A percentile compares a stretch with the other conserved stretches of the same genome.
Conservation (phyloP, 2,888 invertebrate genomes). For the Poecilobothrus nobilitatus region DNA sequence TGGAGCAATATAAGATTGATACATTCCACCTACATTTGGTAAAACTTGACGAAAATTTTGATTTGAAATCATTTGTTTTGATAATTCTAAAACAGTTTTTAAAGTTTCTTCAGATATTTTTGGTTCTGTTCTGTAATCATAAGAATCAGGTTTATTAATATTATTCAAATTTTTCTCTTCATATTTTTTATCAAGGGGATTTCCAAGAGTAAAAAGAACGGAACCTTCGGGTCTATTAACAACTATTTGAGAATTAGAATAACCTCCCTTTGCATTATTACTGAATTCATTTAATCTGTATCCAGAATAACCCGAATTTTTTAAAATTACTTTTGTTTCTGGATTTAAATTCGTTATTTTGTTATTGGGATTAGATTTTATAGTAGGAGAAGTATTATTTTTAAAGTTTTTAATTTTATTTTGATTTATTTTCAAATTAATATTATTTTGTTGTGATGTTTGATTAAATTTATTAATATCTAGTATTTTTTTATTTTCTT, state of each 20-base stretch:
- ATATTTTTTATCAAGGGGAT: constrained; percentile 5
- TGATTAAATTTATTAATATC: constrained; percentile 12
- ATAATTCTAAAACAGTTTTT: constrained; percentile 41
- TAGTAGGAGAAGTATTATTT: constrained; percentile 21
- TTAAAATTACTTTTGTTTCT: constrained; percentile 35
- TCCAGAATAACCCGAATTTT: constrained; percentile 28
- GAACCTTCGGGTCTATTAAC: constrained; percentile 43
- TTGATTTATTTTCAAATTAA: not conserved
- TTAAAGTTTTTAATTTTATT: constrained; percentile 4
- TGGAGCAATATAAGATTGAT: constrained; percentile 37
- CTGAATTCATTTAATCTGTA: constrained; percentile 26
- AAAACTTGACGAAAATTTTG: constrained; percentile 39
- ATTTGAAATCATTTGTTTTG: constrained; percentile 42
- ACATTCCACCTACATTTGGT: constrained; percentile 29
- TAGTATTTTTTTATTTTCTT: constrained; percentile 15
- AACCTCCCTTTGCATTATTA: constrained; percentile 26
- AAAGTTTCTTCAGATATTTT: constrained; percentile 42
- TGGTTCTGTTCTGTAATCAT: constrained; percentile 29
- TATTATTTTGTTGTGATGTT: not conserved
- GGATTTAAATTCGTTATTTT: constrained; percentile 28
- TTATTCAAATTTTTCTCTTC: constrained; percentile 16
- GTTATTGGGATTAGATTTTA: constrained; percentile 23
- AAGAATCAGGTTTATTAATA: constrained; percentile 24
- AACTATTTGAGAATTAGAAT: constrained; percentile 42
- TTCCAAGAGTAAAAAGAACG: constrained; percentile 34